phyloP scores from a whole-genome alignment of 2,797 vertebrate genomes.

The Manis crassicaudata region DNA sequence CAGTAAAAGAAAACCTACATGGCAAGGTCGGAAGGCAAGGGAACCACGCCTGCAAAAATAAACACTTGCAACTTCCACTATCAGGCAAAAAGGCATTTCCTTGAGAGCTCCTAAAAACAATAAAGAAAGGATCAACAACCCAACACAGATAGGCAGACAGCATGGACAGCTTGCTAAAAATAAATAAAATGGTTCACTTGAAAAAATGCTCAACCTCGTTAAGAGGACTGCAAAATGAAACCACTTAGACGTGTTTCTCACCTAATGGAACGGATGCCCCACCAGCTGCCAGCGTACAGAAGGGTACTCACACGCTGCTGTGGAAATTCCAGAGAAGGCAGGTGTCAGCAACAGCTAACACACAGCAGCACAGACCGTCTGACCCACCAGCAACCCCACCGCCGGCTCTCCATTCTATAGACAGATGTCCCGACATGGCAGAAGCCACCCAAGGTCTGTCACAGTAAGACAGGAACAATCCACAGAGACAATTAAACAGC shows the following conservation, averaged over 20 bases:
- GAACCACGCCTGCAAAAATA: not conserved
- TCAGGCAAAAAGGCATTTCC: not conserved
- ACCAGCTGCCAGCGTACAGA: too few species aligned
- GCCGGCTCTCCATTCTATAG: not conserved
- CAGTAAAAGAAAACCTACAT: not conserved
- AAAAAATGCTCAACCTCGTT: not conserved
- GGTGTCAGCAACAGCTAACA: fast-evolving
- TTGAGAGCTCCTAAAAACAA: not conserved
- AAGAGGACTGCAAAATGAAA: not conserved
- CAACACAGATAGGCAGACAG: not conserved
- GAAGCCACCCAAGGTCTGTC: not conserved
- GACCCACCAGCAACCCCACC: not conserved
- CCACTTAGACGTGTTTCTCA: too few species aligned
- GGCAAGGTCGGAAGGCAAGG: not conserved
- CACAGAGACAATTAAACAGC: too few species aligned
- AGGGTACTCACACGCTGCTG: not conserved
- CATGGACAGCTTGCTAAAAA: not conserved
- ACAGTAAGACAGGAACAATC: not conserved
- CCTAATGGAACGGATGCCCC: too few species aligned
- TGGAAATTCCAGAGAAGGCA: not conserved
- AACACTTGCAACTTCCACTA: not conserved
- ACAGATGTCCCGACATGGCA: fast-evolving
- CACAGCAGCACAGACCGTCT: not conserved
- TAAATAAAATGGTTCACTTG: not conserved
- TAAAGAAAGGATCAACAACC: not conserved